phyloP scores from a whole-genome alignment of 2,113 vertebrate genomes.

The Siniperca knerii region DNA sequence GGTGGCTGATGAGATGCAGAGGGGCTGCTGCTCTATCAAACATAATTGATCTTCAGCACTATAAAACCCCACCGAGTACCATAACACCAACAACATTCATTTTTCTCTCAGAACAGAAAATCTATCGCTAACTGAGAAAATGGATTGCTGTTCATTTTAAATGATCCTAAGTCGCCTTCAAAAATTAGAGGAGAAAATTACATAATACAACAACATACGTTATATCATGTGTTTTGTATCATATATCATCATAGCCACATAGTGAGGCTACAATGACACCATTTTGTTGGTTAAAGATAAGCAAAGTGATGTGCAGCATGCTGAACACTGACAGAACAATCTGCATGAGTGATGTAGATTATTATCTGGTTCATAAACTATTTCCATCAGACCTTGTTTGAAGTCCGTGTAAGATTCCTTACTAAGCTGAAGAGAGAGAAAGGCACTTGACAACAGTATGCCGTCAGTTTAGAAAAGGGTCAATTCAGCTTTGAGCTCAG shows the following conservation, averaged over 20 bases:
- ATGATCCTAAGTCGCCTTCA: not conserved
- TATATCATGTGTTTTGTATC: not conserved
- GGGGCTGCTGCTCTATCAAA: conserved; percentile 7
- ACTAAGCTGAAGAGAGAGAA: not conserved
- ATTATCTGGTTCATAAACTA: conserved; percentile 45
- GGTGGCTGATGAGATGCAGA: conserved; percentile 29
- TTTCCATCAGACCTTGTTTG: conserved; percentile 27
- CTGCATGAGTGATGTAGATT: conserved; percentile 17
- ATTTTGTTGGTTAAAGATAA: not conserved
- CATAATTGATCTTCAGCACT: conserved; percentile 27
- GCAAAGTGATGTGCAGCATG: conserved; percentile 5
- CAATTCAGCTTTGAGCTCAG: conserved; percentile 3
- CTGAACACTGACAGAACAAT: conserved; percentile 14
- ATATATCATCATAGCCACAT: not conserved
- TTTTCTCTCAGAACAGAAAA: conserved; percentile 18
- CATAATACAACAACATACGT: not conserved
- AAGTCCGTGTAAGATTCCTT: not conserved
- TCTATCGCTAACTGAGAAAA: conserved; percentile 1
- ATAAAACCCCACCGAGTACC: not conserved
- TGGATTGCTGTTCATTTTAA: not conserved
- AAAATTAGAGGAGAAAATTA: not conserved
- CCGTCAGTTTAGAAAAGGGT: conserved; percentile 2
- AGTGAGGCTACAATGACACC: not conserved
- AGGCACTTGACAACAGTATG: conserved; percentile 15
- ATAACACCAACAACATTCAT: not conserved